A percentile compares a stretch with the other conserved stretches of the same genome.
These are phyloP conservation scores for Clarias platycephalus DNA, from an alignment of 2,797 vertebrate species.

Conservation along the genomic window DNA sequence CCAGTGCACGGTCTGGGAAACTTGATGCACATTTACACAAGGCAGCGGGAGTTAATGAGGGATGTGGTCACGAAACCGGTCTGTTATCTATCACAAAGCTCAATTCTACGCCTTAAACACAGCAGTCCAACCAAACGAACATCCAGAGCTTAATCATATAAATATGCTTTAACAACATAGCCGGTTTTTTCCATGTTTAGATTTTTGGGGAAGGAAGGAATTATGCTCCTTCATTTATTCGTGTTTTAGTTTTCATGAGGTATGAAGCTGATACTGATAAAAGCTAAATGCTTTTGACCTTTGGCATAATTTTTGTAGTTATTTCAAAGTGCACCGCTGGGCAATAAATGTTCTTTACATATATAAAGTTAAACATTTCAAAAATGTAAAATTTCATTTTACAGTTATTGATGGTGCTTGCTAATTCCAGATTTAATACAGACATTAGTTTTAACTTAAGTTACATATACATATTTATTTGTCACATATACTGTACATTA, in stretches of 20 bases:
- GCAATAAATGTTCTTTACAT: conserved; percentile 69
- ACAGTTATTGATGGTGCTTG: conserved; percentile 54
- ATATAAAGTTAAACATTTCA: conserved; percentile 50
- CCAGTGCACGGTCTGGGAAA: neutral
- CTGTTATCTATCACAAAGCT: conserved; percentile 76
- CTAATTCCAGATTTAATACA: conserved; percentile 55
- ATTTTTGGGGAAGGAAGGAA: conserved; percentile 59
- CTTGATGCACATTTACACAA: neutral
- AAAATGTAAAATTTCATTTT: conserved; percentile 24
- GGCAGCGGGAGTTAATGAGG: conserved; percentile 22
- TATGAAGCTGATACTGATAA: conserved; percentile 52
- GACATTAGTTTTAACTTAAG: no score
- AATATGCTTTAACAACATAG: conserved; percentile 56
- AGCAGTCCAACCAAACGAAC: conserved; percentile 64
- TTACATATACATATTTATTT: no score
- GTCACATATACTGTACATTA: no score
- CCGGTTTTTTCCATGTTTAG: conserved; percentile 16
- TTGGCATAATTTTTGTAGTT: conserved; percentile 7
- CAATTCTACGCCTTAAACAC: conserved; percentile 63
- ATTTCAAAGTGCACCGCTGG: conserved; percentile 56
- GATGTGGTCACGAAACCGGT: conserved; percentile 51
- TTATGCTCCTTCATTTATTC: conserved; percentile 64
- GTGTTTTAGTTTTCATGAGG: conserved; percentile 32
- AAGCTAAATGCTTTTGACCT: conserved; percentile 18
- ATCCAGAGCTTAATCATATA: conserved; percentile 47